A percentile compares a stretch with the other conserved stretches of the same genome.
phyloP scores from a whole-genome alignment of 2,888 invertebrate genomes.

The Gari tellinella region DNA sequence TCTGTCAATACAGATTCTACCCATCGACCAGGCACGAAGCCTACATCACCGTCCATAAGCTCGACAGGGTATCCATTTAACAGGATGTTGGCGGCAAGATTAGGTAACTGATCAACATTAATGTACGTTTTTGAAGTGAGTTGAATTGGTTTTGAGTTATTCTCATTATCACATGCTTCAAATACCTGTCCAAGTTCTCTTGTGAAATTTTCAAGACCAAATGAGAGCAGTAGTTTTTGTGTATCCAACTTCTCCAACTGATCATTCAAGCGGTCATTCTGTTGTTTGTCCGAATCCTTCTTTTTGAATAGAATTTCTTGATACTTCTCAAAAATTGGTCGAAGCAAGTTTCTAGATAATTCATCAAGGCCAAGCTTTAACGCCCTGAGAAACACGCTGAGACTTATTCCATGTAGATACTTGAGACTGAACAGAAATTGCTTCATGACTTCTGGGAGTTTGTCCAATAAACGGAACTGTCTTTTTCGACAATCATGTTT shows the following conservation, averaged over 20 bases:
- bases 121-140: not conserved
- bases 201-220: constrained; percentile 20
- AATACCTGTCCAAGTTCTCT: constrained; percentile 2
- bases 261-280: not conserved
- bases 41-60: constrained; percentile 41
- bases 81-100: constrained; percentile 15
- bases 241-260: constrained; percentile 3
- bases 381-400: constrained; percentile 5
- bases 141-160: not conserved
- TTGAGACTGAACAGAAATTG: not conserved
- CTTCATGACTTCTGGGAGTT: not conserved
- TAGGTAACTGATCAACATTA: not conserved
- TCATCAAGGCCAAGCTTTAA: constrained; percentile 15
- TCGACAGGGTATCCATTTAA: constrained; percentile 35
- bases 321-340: constrained; percentile 3
- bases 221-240: not conserved
- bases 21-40: constrained; percentile 29
- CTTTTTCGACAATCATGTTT: not conserved
- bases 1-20: constrained; percentile 16
- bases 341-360: not conserved
- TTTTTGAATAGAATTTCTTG: constrained; percentile 3
- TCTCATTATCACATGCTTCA: not conserved
- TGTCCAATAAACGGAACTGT: not conserved
- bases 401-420: too few species aligned
- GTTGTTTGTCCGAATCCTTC: not conserved